A percentile compares a stretch with the other conserved stretches of the same genome.
Conservation (phyloP, 2,113 vertebrate species). For the Hiodon alosoides region DNA sequence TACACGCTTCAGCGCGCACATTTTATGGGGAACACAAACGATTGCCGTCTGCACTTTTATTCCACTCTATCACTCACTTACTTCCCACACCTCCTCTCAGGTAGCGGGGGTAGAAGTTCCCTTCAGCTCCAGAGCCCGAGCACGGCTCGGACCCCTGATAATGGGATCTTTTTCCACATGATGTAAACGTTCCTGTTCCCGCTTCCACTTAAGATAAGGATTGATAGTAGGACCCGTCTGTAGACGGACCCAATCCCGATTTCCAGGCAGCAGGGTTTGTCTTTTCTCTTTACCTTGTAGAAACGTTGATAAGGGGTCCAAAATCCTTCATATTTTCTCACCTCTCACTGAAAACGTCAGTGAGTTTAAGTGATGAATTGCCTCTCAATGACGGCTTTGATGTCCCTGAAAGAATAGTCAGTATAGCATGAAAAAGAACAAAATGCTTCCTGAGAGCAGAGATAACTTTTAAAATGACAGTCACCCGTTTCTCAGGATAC, state of each 20-base stretch:
- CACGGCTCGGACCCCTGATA: neutral
- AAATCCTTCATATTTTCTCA: neutral
- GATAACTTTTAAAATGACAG: conserved; percentile 11
- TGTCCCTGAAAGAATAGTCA: neutral
- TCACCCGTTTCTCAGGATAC: neutral
- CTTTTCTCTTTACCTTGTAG: neutral
- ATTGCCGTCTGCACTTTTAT: conserved; percentile 11
- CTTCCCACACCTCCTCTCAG: neutral
- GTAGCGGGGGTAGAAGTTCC: neutral
- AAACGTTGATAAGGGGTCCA: neutral
- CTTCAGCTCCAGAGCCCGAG: neutral
- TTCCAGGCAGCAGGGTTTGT: neutral
- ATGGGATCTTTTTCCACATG: neutral
- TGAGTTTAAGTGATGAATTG: neutral
- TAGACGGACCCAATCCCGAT: neutral
- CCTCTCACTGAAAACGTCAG: neutral
- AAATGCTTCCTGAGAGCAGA: neutral
- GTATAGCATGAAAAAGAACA: neutral
- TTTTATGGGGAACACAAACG: conserved; percentile 17
- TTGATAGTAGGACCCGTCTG: neutral
- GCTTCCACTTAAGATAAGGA: neutral
- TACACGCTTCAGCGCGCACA: conserved; percentile 13
- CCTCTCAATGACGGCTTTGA: neutral
- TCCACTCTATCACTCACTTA: no score
- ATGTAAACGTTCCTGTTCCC: conserved; percentile 1